Evolutionary conservation across 53 echinoderm and acorn worm genomes (phyloP).

Genomic region (Echinometra lucunter): DNA sequence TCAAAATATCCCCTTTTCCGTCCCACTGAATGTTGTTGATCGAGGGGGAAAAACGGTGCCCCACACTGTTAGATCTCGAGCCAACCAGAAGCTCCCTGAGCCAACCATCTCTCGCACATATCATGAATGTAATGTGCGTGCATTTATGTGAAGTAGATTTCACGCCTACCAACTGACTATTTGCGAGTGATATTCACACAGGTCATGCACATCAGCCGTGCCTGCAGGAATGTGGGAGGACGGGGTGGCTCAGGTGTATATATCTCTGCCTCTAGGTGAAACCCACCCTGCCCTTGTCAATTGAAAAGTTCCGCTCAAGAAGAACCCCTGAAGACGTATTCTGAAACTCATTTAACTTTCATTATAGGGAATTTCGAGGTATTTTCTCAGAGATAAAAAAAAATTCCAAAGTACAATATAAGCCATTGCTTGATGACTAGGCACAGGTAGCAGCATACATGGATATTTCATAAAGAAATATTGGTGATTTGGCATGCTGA

Average conservation of each 20-base stretch:
- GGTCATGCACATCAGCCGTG: slow-evolving; percentile 9
- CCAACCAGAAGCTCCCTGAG: neutral
- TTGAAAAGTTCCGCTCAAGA: neutral
- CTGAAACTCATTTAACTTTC: too few species aligned
- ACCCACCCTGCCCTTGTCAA: neutral
- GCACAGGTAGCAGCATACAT: too few species aligned
- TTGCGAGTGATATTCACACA: neutral
- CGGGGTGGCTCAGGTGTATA: neutral
- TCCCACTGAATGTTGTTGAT: slow-evolving; percentile 16
- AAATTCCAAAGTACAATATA: too few species aligned
- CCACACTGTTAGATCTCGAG: neutral
- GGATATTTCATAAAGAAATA: too few species aligned
- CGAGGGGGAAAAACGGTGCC: slow-evolving; percentile 35
- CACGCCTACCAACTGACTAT: neutral
- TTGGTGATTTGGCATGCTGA: too few species aligned
- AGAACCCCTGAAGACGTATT: too few species aligned
- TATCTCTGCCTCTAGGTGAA: neutral
- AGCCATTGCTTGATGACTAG: too few species aligned
- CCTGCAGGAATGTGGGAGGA: neutral
- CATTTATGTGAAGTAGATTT: slow-evolving; percentile 29
- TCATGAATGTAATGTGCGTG: slow-evolving; percentile 48
- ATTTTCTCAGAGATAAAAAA: too few species aligned
- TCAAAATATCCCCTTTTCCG: slow-evolving; percentile 38
- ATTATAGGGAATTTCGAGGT: too few species aligned
- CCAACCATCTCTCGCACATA: neutral